A percentile compares a stretch with the other conserved stretches of the same genome.
Evolutionary conservation across 2,888 invertebrate species (phyloP).

Genomic region (Euproctis similis): DNA sequence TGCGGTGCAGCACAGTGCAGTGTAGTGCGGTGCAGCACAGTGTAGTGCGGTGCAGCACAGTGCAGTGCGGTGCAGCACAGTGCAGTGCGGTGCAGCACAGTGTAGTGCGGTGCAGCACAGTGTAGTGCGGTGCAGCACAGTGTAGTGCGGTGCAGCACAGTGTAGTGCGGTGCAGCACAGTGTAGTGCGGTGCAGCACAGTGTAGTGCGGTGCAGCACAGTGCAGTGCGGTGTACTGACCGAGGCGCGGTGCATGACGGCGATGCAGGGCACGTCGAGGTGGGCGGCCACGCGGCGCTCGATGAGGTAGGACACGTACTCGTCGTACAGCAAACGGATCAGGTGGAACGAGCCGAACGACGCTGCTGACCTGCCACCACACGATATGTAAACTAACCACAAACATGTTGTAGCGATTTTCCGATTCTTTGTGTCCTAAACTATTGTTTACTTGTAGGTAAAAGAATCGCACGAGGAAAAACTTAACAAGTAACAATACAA

Average conservation of each 20-base stretch:
- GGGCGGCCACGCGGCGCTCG: slow-evolving; percentile 96
- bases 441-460: too few relatives aligned
- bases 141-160: not conserved
- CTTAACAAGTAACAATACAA: too few relatives aligned
- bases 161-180: not conserved
- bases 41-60: not conserved
- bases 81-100: not conserved
- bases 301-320: slow-evolving; percentile 99
- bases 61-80: not conserved
- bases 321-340: slow-evolving; percentile 97
- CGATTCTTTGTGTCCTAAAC: too few relatives aligned
- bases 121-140: not conserved
- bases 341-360: slow-evolving; percentile 99
- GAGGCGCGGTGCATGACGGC: slow-evolving; percentile 84
- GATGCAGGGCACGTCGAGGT: slow-evolving; percentile 93
- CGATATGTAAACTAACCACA: too few relatives aligned
- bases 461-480: too few relatives aligned
- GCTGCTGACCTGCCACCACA: slow-evolving; percentile 92
- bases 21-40: not conserved
- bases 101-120: not conserved
- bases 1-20: not conserved
- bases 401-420: too few relatives aligned
- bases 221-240: slow-evolving; percentile 19
- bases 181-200: not conserved
- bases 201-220: not conserved